These are phyloP conservation scores for Nibea coibor DNA, from an alignment of 2,113 vertebrate genomes.

Conservation along the genomic window DNA sequence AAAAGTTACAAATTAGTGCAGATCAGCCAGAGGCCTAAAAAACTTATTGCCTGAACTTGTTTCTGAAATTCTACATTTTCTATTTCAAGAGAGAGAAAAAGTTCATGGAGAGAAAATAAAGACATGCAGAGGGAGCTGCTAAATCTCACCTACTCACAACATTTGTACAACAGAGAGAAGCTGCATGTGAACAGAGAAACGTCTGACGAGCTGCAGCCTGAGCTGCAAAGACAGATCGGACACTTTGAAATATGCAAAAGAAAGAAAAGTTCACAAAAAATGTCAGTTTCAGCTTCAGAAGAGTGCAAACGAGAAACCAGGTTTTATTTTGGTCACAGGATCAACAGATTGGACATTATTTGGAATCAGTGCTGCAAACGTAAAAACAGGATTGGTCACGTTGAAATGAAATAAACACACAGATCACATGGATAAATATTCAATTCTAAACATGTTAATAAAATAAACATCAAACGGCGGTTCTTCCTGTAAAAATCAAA, in stretches of 20 bases:
- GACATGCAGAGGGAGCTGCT: constrained; percentile 70
- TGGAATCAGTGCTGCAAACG: constrained; percentile 9
- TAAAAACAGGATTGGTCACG: not conserved
- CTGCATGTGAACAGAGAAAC: too few relatives aligned
- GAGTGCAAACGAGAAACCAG: constrained; percentile 16
- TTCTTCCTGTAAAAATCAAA: constrained; percentile 20
- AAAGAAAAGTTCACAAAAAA: constrained; percentile 31
- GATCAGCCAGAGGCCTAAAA: constrained; percentile 82
- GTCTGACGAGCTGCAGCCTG: constrained; percentile 74
- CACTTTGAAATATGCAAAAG: constrained; percentile 55
- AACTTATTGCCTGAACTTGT: constrained; percentile 76
- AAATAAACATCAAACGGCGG: too few relatives aligned
- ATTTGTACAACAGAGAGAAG: constrained; percentile 63
- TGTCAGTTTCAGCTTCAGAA: constrained; percentile 28
- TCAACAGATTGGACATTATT: constrained; percentile 29
- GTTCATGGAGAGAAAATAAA: constrained; percentile 41
- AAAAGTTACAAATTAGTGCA: constrained; percentile 84
- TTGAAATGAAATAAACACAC: not conserved
- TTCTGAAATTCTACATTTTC: constrained; percentile 72
- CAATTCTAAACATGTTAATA: not conserved
- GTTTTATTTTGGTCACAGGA: constrained; percentile 34
- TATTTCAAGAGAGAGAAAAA: constrained; percentile 61
- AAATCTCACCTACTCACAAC: constrained; percentile 61
- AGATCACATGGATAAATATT: not conserved
- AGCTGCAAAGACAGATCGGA: constrained; percentile 75